Evolutionary conservation across 2,888 invertebrate species (phyloP), one percentile per base, ranked within the genome.

Genomic region (Adineta ricciae): DNA sequence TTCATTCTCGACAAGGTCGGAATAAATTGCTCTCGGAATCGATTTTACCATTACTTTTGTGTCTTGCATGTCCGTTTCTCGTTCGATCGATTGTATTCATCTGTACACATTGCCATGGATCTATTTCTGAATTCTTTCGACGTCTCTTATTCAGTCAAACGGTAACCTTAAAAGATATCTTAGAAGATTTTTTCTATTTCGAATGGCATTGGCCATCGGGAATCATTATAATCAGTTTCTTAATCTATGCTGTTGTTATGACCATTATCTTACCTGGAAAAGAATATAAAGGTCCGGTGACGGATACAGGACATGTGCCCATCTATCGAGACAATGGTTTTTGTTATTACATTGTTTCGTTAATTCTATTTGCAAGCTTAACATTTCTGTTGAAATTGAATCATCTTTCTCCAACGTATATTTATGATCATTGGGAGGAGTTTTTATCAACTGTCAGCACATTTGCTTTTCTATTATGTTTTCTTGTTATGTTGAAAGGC

Each of bases 301-400:
- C 92, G 0, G 89, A 89, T 19, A 91, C 90, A 86, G 92, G 92
- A 27, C 90, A 91, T 87, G 88, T 89, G 14, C 92, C 92, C 0
- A 87, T 88, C 5, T 91, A 91, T 87, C 88, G 89, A 87, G 91
- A 91, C 87, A 92, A 92, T 88, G 92, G 92, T 4, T 90, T 92
- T 87, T 85, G 88, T 54, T 92, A 91, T 88, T 92, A 91, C 87
- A 86, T 90, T n/a, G 88, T 90, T n/a, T 90, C 91, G 9, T 88
- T 92, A 87, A 85, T 87, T 14, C 88, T 89, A 4, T 90, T 91
- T 86, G 87, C 88, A 2, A 50, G 88, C 0, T 86, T 91, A 49
- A 89, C 90, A 4, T 84, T 87, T 32, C 64, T 88, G 38, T 87
- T 90, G 83, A 91, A 91, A 83, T 83, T 86, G 16, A 86, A 87